Evolutionary conservation across 2,888 invertebrate genomes (phyloP).

Genomic region (Hypomecis punctinalis): DNA sequence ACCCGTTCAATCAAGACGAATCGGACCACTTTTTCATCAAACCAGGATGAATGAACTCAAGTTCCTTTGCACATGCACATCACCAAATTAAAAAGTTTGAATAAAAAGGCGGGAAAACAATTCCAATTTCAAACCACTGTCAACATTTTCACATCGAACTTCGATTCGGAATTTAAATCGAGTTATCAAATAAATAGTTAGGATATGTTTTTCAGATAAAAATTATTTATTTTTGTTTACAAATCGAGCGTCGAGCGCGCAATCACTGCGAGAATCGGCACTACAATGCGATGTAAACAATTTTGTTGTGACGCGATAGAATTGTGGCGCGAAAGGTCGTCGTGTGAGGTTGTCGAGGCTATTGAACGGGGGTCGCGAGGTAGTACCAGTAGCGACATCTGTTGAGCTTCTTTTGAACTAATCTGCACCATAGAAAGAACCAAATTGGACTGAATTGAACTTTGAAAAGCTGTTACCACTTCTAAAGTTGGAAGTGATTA

Average conservation of each 20-base stretch:
- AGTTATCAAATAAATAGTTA: slow-evolving; percentile 6
- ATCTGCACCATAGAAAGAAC: background rate
- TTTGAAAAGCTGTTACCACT: background rate
- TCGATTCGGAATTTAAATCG: background rate
- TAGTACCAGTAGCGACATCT: slow-evolving; percentile 45
- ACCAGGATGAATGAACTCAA: slow-evolving; percentile 18
- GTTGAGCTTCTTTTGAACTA: slow-evolving; percentile 16
- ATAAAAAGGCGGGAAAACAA: slow-evolving; percentile 30
- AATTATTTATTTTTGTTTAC: slow-evolving; percentile 12
- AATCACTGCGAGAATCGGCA: slow-evolving; percentile 51
- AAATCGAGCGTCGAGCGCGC: slow-evolving; percentile 44
- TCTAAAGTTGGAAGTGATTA: background rate
- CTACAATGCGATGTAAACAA: slow-evolving; percentile 66
- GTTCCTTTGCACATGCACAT: slow-evolving; percentile 35
- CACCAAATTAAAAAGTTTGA: slow-evolving; percentile 20
- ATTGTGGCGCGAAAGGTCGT: slow-evolving; percentile 54
- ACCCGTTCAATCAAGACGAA: background rate
- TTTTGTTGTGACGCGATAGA: slow-evolving; percentile 51
- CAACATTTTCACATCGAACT: slow-evolving; percentile 1
- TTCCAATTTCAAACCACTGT: slow-evolving; percentile 25
- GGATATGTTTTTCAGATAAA: background rate
- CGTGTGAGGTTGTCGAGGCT: slow-evolving; percentile 48
- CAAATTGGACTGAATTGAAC: too few species aligned
- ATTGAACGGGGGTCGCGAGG: slow-evolving; percentile 55
- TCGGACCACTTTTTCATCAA: slow-evolving; percentile 1